Evolutionary conservation across 53 echinoderm and acorn worm genomes (phyloP), one percentile per base, ranked within the genome.

Genomic region (Temnopleurus reevesii): DNA sequence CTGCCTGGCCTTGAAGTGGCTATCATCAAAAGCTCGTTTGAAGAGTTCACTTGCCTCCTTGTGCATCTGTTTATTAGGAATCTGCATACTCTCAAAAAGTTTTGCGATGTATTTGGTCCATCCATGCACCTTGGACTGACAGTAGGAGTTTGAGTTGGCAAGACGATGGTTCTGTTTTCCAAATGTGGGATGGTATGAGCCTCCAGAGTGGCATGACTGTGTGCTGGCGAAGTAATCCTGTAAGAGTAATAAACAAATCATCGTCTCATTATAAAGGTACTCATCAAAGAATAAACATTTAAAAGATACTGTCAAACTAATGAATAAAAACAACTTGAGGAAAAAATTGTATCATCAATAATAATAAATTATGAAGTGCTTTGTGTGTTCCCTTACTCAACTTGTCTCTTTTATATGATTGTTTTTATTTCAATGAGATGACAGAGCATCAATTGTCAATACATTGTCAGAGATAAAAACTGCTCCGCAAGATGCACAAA

Each of bases 51-150:
- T 53, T 17, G 88, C 88, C n/a, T 87, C 88, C 18, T 47, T 66
- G 12, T 87, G 65, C 88, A 87, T 87, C 88, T 87, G 8, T 12
- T 66, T 53, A 36, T 66, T 34, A 3, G 46, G 17, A 31, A 87
- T 66, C 71, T 87, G 71, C 88, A 87, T 64, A 29, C 55, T 8
- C 33, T 87, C 71, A 51, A 65, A 87, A 6, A 87, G 27, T 8
- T 31, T 19, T 0, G 49, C 1, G 19, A 66, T 34, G 15, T 51
- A 87, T 27, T 87, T 54, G 8, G 26, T 66, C 65, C 71, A 87
- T 47, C 33, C 31, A n/a, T 87, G 53, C 4, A 87, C 30, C 18
- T 12, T 12, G 1, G 46, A 36, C 5, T 7, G 24, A 9, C 13
- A 44, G 2, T 23, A 41, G n/a, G 17, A 4, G 59, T 18, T 61